Evolutionary conservation across 2,113 vertebrate species (phyloP).

Genomic region (Pseudopodoces humilis): DNA sequence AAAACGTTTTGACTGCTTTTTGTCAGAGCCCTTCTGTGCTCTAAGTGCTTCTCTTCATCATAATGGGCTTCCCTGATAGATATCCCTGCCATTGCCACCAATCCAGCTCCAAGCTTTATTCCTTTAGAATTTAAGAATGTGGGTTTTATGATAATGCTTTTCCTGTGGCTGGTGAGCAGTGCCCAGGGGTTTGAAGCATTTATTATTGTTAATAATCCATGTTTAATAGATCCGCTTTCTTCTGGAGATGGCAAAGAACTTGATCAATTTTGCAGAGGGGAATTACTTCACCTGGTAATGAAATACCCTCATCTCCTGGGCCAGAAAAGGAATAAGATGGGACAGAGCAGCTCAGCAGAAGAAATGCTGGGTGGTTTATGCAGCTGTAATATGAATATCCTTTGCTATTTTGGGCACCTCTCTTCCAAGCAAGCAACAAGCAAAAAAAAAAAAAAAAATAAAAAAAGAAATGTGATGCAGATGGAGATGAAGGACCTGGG

Average conservation of each 20-base stretch:
- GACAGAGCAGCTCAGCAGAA: neutral
- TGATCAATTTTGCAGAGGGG: neutral
- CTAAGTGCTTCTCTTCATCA: conserved; percentile 32
- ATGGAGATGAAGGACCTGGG: neutral
- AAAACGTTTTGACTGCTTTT: conserved; percentile 35
- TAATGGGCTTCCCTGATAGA: conserved; percentile 41
- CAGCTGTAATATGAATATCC: neutral
- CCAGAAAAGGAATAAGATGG: neutral
- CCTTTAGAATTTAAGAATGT: neutral
- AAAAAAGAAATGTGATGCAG: neutral
- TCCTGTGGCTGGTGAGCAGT: neutral
- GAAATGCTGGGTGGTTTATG: neutral
- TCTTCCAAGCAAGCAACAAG: neutral
- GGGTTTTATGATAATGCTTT: conserved; percentile 8
- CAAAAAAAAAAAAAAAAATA: neutral
- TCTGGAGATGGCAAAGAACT: neutral
- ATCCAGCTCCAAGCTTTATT: neutral
- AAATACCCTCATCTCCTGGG: neutral
- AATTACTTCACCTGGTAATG: conserved; percentile 23
- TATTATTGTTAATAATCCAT: conserved; percentile 36
- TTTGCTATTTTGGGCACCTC: neutral
- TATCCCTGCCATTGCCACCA: neutral
- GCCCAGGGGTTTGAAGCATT: conserved; percentile 20
- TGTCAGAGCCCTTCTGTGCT: conserved; percentile 29
- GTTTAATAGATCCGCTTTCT: conserved; percentile 18